These are phyloP conservation scores for Portevinia maculata DNA, from an alignment of 2,888 invertebrate species.

Conservation along the genomic window DNA sequence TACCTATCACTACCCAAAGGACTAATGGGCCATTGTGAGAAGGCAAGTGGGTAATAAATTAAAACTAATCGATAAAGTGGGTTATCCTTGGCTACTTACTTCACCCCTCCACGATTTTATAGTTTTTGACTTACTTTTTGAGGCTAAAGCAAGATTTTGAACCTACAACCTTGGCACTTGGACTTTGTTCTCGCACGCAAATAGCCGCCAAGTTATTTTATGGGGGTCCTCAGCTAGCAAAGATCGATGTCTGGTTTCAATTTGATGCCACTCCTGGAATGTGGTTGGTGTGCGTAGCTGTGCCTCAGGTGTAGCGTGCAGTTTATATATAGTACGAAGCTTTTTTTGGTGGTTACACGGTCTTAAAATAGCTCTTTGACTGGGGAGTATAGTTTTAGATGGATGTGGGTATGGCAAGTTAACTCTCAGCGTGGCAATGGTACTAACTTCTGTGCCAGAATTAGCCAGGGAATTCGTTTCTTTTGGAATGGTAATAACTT, in stretches of 20 bases:
- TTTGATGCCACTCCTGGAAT: constrained; percentile 32
- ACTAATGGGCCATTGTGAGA: constrained; percentile 35
- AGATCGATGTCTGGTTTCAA: constrained; percentile 58
- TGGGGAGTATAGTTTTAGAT: constrained; percentile 9
- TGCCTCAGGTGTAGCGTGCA: neutral
- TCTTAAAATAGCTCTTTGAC: constrained; percentile 29
- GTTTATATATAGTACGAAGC: neutral
- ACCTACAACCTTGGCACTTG: constrained; percentile 66
- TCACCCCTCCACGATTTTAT: constrained; percentile 18
- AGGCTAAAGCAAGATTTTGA: constrained; percentile 57
- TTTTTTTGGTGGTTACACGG: constrained; percentile 10
- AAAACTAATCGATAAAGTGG: constrained; percentile 64
- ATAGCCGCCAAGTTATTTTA: neutral
- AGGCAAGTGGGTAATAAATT: constrained; percentile 59
- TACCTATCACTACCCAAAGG: neutral
- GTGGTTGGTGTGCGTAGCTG: constrained; percentile 4
- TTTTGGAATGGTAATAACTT: neutral
- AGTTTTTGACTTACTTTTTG: constrained; percentile 34
- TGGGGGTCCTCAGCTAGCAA: neutral
- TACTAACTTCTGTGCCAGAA: constrained; percentile 40
- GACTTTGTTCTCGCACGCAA: constrained; percentile 36
- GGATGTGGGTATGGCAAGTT: constrained; percentile 53
- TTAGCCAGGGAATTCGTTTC: neutral
- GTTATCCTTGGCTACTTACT: constrained; percentile 13
- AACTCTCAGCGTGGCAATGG: constrained; percentile 58